Evolutionary conservation across 1,140 invertebrate genomes (phyloP).

Genomic region (Hylaeus volcanicus): DNA sequence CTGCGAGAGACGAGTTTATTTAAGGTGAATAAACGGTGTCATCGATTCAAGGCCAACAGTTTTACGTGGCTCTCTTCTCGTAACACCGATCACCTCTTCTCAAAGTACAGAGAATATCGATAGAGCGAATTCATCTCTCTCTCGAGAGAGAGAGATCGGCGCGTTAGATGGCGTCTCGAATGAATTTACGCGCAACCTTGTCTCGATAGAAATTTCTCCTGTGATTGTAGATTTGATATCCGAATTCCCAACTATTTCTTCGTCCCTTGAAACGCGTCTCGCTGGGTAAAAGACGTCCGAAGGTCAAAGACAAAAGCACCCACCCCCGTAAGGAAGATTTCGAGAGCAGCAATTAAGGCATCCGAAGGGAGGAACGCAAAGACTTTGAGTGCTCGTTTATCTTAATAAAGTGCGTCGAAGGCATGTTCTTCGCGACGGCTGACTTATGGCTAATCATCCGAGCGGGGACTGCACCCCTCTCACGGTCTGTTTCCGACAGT

Average conservation of each 20-base stretch:
- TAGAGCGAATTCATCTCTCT: conserved; percentile 10
- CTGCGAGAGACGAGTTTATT: conserved; percentile 25
- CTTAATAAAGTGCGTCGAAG: conserved; percentile 76
- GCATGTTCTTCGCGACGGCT: conserved; percentile 47
- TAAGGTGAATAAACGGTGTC: conserved; percentile 4
- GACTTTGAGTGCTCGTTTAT: conserved; percentile 67
- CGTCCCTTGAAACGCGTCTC: background rate
- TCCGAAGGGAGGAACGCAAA: conserved; percentile 14
- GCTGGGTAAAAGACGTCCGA: background rate
- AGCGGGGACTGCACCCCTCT: conserved; percentile 40
- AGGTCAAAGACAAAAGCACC: background rate
- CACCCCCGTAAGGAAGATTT: conserved; percentile 5
- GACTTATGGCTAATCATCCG: conserved; percentile 70
- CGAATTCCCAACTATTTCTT: background rate
- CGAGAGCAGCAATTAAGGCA: conserved; percentile 47
- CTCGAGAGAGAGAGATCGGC: background rate
- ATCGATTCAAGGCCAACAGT: conserved; percentile 19
- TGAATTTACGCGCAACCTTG: conserved; percentile 34
- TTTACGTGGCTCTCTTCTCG: background rate
- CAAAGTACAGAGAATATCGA: conserved; percentile 35
- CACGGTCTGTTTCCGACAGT: conserved; percentile 20
- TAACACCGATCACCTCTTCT: conserved; percentile 4
- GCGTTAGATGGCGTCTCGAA: background rate
- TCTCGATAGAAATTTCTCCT: conserved; percentile 11
- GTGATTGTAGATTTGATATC: too few species aligned